phyloP scores from a whole-genome alignment of 1,140 invertebrate genomes.

The Laodelphax striatellus region DNA sequence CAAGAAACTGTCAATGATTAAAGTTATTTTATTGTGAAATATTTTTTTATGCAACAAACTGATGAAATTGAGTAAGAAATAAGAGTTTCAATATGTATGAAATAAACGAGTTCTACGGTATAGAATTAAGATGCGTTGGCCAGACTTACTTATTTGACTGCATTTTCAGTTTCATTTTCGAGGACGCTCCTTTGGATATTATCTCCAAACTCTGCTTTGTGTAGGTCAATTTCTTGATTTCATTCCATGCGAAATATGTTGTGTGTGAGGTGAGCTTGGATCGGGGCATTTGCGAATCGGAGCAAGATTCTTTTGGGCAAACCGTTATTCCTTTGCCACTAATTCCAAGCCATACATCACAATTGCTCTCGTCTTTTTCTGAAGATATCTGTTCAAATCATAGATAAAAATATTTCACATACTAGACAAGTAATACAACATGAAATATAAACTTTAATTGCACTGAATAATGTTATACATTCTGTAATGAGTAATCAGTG shows the following conservation, averaged over 20 bases:
- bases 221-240: conserved; percentile 61
- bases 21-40: too few species aligned
- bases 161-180: conserved; percentile 63
- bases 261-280: conserved; percentile 17
- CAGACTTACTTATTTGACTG: conserved; percentile 50
- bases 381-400: background rate
- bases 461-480: too few species aligned
- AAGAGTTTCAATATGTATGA: too few species aligned
- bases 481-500: too few species aligned
- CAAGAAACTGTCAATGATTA: too few species aligned
- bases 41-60: too few species aligned
- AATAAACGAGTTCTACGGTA: too few species aligned
- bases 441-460: too few species aligned
- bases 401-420: too few species aligned
- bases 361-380: conserved; percentile 7
- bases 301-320: conserved; percentile 17
- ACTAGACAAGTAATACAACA: too few species aligned
- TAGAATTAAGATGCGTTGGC: too few species aligned
- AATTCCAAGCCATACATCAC: conserved; percentile 20
- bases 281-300: background rate
- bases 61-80: too few species aligned
- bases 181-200: conserved; percentile 43
- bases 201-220: conserved; percentile 57
- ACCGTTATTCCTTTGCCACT: conserved; percentile 19
- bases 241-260: conserved; percentile 42